These are phyloP conservation scores for Globia sparganii DNA, from an alignment of 2,888 invertebrate species.

Conservation along the genomic window DNA sequence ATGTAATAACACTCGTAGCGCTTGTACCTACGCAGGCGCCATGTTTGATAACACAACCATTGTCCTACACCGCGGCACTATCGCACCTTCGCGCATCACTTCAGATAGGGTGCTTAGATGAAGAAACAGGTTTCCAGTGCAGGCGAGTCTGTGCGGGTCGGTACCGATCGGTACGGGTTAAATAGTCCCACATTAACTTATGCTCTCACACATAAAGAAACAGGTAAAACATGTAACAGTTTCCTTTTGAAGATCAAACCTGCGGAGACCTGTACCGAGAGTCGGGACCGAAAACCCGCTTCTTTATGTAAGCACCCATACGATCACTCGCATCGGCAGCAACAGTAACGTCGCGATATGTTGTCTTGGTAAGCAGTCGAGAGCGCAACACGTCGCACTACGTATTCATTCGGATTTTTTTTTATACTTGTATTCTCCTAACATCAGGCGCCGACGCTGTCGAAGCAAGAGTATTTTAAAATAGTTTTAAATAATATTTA, in stretches of 20 bases:
- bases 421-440: neutral
- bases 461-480: neutral
- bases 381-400: neutral
- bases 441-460: neutral
- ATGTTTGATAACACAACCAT: conserved; percentile 66
- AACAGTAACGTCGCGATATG: conserved; percentile 47
- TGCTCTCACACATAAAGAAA: too few species aligned
- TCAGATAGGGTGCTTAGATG: too few species aligned
- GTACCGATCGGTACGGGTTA: too few species aligned
- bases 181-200: too few species aligned
- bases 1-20: conserved; percentile 56
- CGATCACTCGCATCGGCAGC: conserved; percentile 29
- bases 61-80: conserved; percentile 37
- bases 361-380: conserved; percentile 41
- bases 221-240: too few species aligned
- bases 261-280: too few species aligned
- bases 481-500: neutral
- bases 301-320: too few species aligned
- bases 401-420: neutral
- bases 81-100: conserved; percentile 11
- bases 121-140: too few species aligned
- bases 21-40: conserved; percentile 20
- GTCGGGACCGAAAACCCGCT: too few species aligned
- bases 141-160: too few species aligned
- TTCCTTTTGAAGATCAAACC: too few species aligned